Evolutionary conservation across 2,888 invertebrate species (phyloP).

Genomic region (Mythimna impura): DNA sequence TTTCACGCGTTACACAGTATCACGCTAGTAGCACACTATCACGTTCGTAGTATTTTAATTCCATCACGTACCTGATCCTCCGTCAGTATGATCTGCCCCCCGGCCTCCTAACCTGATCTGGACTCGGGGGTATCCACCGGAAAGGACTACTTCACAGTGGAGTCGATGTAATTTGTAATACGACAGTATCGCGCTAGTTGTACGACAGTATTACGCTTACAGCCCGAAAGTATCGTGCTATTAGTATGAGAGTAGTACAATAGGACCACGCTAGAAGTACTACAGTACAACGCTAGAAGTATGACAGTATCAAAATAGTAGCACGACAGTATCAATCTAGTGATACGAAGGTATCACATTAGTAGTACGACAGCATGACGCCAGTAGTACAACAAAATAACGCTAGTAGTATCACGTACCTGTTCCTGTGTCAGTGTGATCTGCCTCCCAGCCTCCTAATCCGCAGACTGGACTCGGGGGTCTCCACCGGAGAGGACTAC

Average conservation of each 20-base stretch:
- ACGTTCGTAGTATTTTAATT: neutral
- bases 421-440: too few species aligned
- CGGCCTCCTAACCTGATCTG: slow-evolving; percentile 76
- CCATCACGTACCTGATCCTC: slow-evolving; percentile 80
- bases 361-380: too few species aligned
- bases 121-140: slow-evolving; percentile 92
- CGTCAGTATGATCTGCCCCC: slow-evolving; percentile 79
- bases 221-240: too few species aligned
- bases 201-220: too few species aligned
- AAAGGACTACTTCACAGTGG: slow-evolving; percentile 93
- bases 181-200: neutral
- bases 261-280: neutral
- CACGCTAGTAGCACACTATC: neutral
- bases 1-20: neutral
- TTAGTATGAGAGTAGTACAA: neutral
- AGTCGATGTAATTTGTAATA: slow-evolving; percentile 89
- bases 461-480: too few species aligned
- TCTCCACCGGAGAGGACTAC: too few species aligned
- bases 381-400: too few species aligned
- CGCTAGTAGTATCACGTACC: too few species aligned
- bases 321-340: too few species aligned
- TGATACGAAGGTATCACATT: too few species aligned
- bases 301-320: neutral
- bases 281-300: neutral
- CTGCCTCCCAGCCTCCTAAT: too few species aligned